Base-by-base conservation (phyloP, 64 coral and sea anemone species). In the Actinia equina region DNA sequence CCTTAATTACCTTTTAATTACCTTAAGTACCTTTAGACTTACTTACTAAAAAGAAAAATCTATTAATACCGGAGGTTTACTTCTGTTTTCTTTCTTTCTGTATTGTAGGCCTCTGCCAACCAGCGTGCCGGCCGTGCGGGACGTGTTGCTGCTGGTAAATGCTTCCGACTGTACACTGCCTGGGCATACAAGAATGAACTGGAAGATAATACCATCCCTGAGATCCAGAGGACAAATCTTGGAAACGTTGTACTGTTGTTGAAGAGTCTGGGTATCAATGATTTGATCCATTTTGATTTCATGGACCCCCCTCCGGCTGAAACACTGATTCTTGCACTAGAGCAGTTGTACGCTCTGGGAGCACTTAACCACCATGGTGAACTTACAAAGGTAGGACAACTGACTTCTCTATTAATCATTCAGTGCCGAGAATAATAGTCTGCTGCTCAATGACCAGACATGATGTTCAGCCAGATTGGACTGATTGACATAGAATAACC, bases 151-250 rank as follows among this genome's bases (percentile, higher is more conserved):
- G 97, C 97, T 6, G 97, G 97, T 51, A 99, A 99, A 78, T 99
- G 97, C 88, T 99, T 99, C 84, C 81, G 97, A 14, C 57, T 99
- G 56, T 99, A 95, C 88, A 99, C 97, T 17, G 97, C 97, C 4
- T 99, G 97, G 97, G 97, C 97, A 17, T 99, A 99, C 86, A 99
- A 99, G 44, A 99, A 99, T 54, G 97, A 99, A 44, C 54, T 99
- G 59, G 97, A 99, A 54, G 93, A 95, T 10, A 99, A 99, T 84
- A 99, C 97, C 4, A 99, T 99, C 9, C 97, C 97, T 23, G 97
- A 99, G 93, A 95, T 99, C 55, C 97, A 99, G 67, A 89, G 97
- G 63, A 95, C 97, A 41, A 99, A 99, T 37, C 87, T 99, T 30
- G 97, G 97, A 9, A 99, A 99, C 87, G 97, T 99, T 20, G 97